A percentile compares a stretch with the other conserved stretches of the same genome.
Conservation (phyloP, 2,113 vertebrate species). For the Silurus meridionalis region DNA sequence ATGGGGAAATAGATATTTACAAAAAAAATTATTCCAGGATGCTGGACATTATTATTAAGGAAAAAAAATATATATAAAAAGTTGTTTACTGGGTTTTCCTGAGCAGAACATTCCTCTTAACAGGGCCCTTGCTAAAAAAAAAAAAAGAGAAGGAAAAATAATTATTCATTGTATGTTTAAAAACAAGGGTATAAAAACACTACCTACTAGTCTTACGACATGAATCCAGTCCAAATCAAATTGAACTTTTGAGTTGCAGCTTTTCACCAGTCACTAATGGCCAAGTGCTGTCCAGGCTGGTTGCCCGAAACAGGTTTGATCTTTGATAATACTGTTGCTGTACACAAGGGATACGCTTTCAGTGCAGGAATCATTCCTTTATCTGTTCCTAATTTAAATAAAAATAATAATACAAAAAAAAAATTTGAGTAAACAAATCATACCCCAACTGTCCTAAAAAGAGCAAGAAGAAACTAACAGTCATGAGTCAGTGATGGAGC, state of each 20-base stretch:
- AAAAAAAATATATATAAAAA: constrained; percentile 35
- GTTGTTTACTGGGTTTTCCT: constrained; percentile 62
- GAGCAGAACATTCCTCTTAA: constrained; percentile 66
- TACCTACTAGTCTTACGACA: constrained; percentile 56
- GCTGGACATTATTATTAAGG: constrained; percentile 45
- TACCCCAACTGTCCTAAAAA: constrained; percentile 53
- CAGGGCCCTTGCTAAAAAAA: constrained; percentile 56
- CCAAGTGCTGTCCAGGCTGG: constrained; percentile 56
- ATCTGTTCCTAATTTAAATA: constrained; percentile 57
- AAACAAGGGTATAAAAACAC: constrained; percentile 61
- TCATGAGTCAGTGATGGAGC: background rate
- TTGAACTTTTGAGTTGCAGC: constrained; percentile 12
- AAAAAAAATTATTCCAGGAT: constrained; percentile 47
- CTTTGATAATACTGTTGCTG: constrained; percentile 77
- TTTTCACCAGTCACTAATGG: constrained; percentile 61
- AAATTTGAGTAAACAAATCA: constrained; percentile 44
- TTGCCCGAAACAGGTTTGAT: constrained; percentile 59
- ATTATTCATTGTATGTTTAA: constrained; percentile 9
- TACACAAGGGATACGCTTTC: constrained; percentile 71
- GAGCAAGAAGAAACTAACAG: constrained; percentile 19
- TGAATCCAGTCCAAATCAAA: constrained; percentile 54
- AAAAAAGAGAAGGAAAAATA: constrained; percentile 8
- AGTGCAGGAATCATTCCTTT: constrained; percentile 73
- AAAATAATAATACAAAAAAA: constrained; percentile 42
- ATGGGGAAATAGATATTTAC: constrained; percentile 55